These are phyloP conservation scores for Danionella cerebrum DNA, from an alignment of 2,113 vertebrate genomes.

Conservation along the genomic window DNA sequence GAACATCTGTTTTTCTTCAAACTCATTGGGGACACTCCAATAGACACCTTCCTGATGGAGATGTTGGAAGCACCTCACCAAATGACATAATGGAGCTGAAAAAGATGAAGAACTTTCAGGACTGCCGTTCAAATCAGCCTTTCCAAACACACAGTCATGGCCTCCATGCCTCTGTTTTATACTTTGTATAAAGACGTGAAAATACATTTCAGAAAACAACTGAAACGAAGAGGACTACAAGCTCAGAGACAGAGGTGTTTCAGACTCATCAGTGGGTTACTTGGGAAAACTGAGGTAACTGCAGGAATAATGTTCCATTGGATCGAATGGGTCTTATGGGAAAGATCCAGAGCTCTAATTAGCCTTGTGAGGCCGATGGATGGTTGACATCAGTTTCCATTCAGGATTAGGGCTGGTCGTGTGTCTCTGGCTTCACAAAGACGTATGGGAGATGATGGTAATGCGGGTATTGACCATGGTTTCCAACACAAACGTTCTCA, in stretches of 20 bases:
- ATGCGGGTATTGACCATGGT: not conserved
- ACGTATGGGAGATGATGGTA: not conserved
- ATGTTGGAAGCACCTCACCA: slow-evolving; percentile 98
- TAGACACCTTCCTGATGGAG: slow-evolving; percentile 99
- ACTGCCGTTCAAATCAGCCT: slow-evolving; percentile 4
- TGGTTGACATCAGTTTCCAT: not conserved
- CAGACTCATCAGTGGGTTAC: slow-evolving; percentile 41
- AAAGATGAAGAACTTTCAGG: slow-evolving; percentile 14
- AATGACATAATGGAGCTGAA: slow-evolving; percentile 78
- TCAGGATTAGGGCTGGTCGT: not conserved
- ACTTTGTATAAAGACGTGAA: slow-evolving; percentile 65
- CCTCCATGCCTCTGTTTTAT: slow-evolving; percentile 58
- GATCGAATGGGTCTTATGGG: not conserved
- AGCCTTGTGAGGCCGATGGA: not conserved
- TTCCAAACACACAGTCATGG: slow-evolving; percentile 13
- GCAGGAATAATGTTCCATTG: not conserved
- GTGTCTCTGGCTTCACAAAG: not conserved
- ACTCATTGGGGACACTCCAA: slow-evolving; percentile 96
- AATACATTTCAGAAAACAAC: slow-evolving; percentile 22
- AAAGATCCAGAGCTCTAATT: not conserved
- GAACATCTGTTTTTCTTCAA: slow-evolving; percentile 99
- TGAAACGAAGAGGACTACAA: slow-evolving; percentile 45
- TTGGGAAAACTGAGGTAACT: slow-evolving; percentile 1
- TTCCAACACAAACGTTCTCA: not conserved
- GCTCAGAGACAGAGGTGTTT: slow-evolving; percentile 37